Conservation (phyloP, 1,140 invertebrate genomes). For the Mamestra configurata region DNA sequence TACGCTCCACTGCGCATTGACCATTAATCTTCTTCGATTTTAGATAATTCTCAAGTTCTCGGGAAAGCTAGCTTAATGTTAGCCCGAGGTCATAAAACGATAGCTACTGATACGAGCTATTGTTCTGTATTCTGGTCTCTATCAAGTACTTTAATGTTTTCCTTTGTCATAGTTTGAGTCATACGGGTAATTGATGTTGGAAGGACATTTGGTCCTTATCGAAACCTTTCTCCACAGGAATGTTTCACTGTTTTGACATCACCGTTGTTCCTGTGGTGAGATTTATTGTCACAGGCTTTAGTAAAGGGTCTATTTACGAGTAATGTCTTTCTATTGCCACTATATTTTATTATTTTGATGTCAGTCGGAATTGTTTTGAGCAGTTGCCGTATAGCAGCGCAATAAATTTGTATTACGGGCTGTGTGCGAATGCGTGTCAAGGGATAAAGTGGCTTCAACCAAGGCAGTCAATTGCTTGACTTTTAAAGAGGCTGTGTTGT, state of each 20-base stretch:
- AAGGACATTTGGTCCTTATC: slow-evolving; percentile 27
- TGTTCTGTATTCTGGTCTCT: slow-evolving; percentile 21
- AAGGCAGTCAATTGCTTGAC: background rate
- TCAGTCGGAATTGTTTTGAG: background rate
- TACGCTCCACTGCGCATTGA: slow-evolving; percentile 43
- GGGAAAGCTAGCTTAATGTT: slow-evolving; percentile 36
- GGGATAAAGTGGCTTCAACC: background rate
- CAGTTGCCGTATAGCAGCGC: background rate
- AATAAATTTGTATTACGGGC: background rate
- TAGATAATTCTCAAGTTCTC: slow-evolving; percentile 48
- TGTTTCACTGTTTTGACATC: background rate
- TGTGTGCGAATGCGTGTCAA: background rate
- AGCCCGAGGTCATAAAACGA: slow-evolving; percentile 26
- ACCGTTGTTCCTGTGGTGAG: background rate
- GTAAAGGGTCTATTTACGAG: slow-evolving; percentile 29
- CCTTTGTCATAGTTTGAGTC: slow-evolving; percentile 13
- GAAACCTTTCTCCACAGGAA: background rate
- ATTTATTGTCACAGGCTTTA: background rate
- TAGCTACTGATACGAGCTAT: slow-evolving; percentile 34
- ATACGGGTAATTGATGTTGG: slow-evolving; percentile 9
- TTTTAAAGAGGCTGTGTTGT: background rate
- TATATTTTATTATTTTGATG: slow-evolving; percentile 27
- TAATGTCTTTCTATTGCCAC: slow-evolving; percentile 16
- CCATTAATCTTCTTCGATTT: slow-evolving; percentile 49
- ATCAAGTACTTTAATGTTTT: slow-evolving; percentile 20